Conservation (phyloP, 2,797 vertebrate genomes). For the Apogon hyalosoma region DNA sequence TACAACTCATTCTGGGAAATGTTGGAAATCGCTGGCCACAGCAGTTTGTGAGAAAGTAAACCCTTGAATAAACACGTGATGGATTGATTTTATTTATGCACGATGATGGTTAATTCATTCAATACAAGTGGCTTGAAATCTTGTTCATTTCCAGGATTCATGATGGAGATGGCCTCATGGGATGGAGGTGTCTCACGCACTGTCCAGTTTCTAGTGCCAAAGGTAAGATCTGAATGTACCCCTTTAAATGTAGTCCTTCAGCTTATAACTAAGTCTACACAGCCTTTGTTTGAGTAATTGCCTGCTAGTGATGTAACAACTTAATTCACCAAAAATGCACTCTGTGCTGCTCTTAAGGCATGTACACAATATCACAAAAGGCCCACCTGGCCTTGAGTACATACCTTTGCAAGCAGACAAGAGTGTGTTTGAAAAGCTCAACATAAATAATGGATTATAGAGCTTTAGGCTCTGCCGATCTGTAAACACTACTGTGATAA, state of each 20-base stretch:
- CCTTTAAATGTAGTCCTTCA: slow-evolving; percentile 3
- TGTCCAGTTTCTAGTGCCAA: slow-evolving; percentile 97
- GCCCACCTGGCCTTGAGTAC: slow-evolving; percentile 50
- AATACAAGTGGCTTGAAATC: neutral
- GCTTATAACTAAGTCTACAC: neutral
- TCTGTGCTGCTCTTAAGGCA: slow-evolving; percentile 4
- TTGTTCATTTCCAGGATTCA: slow-evolving; percentile 88
- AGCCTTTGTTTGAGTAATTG: slow-evolving; percentile 15
- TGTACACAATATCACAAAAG: slow-evolving; percentile 43
- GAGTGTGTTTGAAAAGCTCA: slow-evolving; percentile 36
- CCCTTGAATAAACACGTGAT: neutral
- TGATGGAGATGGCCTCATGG: slow-evolving; percentile 99
- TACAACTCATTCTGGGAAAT: neutral
- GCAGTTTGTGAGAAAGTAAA: neutral
- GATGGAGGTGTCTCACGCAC: slow-evolving; percentile 98
- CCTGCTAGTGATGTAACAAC: slow-evolving; percentile 6
- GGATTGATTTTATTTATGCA: neutral
- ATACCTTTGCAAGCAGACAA: slow-evolving; percentile 11
- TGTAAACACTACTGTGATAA: slow-evolving; percentile 36
- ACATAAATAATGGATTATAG: slow-evolving; percentile 46
- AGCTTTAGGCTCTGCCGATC: slow-evolving; percentile 16
- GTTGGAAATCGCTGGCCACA: neutral
- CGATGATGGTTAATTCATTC: neutral
- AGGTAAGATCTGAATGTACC: slow-evolving; percentile 79
- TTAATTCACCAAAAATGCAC: slow-evolving; percentile 31